These are phyloP conservation scores for Pseudanteris insignis DNA, from an alignment of 2,888 invertebrate species.

Conservation along the genomic window DNA sequence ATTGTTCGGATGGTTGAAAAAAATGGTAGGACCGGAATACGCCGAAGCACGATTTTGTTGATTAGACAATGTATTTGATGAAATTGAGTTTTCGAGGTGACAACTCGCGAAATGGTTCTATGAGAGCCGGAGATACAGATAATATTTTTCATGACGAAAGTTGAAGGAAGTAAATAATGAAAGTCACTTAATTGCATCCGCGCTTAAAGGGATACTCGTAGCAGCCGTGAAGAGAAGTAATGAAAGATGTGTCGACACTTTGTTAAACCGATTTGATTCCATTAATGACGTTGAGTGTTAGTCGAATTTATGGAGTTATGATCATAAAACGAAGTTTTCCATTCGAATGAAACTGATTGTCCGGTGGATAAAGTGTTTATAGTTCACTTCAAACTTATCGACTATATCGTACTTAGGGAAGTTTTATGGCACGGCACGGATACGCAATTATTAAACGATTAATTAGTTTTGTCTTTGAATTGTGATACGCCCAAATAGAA, in stretches of 20 bases:
- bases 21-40: slow-evolving; percentile 10
- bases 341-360: too few relatives aligned
- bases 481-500: too few relatives aligned
- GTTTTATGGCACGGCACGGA: too few relatives aligned
- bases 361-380: too few relatives aligned
- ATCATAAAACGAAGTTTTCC: slow-evolving; percentile 10
- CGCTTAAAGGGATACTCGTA: slow-evolving; percentile 32
- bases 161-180: slow-evolving; percentile 39
- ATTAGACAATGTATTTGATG: slow-evolving; percentile 28
- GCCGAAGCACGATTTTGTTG: slow-evolving; percentile 2
- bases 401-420: too few relatives aligned
- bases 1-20: too few relatives aligned
- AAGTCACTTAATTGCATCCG: slow-evolving; percentile 38
- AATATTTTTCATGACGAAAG: slow-evolving; percentile 39
- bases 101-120: slow-evolving; percentile 28
- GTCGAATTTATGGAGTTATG: slow-evolving; percentile 20
- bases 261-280: slow-evolving; percentile 39
- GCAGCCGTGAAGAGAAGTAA: slow-evolving; percentile 28
- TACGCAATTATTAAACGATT: too few relatives aligned
- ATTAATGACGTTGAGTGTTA: slow-evolving; percentile 21
- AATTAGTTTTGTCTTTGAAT: too few relatives aligned
- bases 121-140: slow-evolving; percentile 27
- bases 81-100: slow-evolving; percentile 36
- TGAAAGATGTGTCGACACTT: slow-evolving; percentile 39
- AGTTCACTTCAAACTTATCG: not conserved